Percentiles rank a stretch among this genome's conserved stretches.
Conservation (phyloP, 2,113 vertebrate species). For the Thermophis baileyi region DNA sequence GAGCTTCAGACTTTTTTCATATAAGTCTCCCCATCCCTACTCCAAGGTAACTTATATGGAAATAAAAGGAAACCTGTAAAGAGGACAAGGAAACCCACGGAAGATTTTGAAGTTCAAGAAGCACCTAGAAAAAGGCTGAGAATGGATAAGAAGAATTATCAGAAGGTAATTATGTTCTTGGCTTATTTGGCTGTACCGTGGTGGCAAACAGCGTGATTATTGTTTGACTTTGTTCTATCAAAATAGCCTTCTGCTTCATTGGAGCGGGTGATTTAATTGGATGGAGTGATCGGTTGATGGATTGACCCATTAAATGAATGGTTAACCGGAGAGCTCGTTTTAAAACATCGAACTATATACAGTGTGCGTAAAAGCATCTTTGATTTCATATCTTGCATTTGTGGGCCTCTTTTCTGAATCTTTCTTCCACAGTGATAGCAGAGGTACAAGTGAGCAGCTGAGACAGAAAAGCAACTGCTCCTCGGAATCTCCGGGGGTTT, state of each 20-base stretch:
- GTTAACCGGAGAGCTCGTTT: not conserved
- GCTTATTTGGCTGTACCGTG: slow-evolving; percentile 43
- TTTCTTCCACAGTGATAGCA: not conserved
- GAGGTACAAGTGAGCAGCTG: not conserved
- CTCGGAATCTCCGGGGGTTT: not conserved
- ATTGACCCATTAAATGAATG: not conserved
- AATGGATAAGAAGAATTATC: slow-evolving; percentile 71
- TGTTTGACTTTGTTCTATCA: slow-evolving; percentile 62
- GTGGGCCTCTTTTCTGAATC: not conserved
- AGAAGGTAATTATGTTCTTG: slow-evolving; percentile 68
- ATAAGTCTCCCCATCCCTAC: slow-evolving; percentile 59
- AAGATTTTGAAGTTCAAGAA: slow-evolving; percentile 66
- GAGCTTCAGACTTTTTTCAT: slow-evolving; percentile 63
- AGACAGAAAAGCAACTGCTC: not conserved
- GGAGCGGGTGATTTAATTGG: slow-evolving; percentile 18
- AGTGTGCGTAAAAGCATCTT: not conserved
- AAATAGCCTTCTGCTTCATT: slow-evolving; percentile 23
- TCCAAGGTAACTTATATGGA: slow-evolving; percentile 72
- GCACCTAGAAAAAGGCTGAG: slow-evolving; percentile 74
- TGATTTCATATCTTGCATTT: not conserved
- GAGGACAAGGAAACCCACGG: slow-evolving; percentile 68
- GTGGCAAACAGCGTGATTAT: slow-evolving; percentile 36
- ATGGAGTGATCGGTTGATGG: not conserved
- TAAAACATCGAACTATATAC: not conserved
- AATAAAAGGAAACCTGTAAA: slow-evolving; percentile 74